Base-by-base conservation (phyloP, 1,140 invertebrate genomes). In the Eumaeus atala region DNA sequence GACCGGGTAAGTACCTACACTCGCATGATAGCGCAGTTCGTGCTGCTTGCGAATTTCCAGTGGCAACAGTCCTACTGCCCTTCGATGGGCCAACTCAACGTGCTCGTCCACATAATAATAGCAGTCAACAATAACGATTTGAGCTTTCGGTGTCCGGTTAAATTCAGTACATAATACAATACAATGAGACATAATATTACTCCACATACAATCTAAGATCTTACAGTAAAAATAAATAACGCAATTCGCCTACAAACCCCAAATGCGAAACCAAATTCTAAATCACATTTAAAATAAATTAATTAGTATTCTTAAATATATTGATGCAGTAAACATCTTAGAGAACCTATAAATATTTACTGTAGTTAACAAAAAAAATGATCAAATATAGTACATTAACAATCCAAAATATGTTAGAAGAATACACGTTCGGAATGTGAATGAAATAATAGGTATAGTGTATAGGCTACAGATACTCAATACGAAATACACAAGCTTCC, bases 271-370 rank as follows among this genome's bases (percentile, higher is more conserved):
- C 77, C 77, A 84, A 81, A 84, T 84, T 84, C 80, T 84, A 84
- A 84, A 84, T 84, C 76, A 80, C 77, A 73, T 69, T 75, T 73
- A 74, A 78, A 74, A 76, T 74, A 74, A 78, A 74, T 76, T 74
- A 77, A 72, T 64, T 74, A 75, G 68, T 54, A 54, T 70, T 62
- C 63, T 66, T 67, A 70, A 77, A 71, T 62, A 67, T 74, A 73
- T 77, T 60, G 69, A 69, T 67, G 59, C 50, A 51, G 50, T 69
- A 67, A 77, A 75, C 66, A 63, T 60, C 67, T 69, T 58, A 63
- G 74, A 77, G 73, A 67, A 42, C 70, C 55, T 67, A 63, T 65
- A 68, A 69, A 64, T 72, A 66, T 74, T 69, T 72, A 74, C 59
- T 59, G 54, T 74, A 72, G 54, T 57, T 64, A 67, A 65, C 58